Evolutionary conservation across 2,888 invertebrate genomes (phyloP), one percentile per base, ranked within the genome.

Genomic region (Brenthis ino): DNA sequence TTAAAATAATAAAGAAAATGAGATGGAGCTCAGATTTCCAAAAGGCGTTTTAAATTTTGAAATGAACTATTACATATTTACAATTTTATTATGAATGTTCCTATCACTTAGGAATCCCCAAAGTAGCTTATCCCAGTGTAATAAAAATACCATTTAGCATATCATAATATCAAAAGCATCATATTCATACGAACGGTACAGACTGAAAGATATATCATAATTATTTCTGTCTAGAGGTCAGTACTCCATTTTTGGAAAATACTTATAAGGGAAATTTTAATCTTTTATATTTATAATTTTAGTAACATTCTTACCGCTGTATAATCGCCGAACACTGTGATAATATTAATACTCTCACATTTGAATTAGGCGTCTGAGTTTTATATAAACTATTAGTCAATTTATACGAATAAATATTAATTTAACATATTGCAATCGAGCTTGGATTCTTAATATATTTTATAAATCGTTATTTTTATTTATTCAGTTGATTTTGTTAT

Each of bases 291-390:
- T 1, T 51, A 51, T 53, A 54, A 57, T 63, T 68, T 68, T 70
- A 66, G 53, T 53, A 47, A 37, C 14, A 12, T 71, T 57, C 64
- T 68, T 60, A 61, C 33, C 66, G 73, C 76, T 77, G 74, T 77
- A 76, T 64, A 60, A 74, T 76, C 75, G 76, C 75, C 75, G 68
- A 70, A 73, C 73, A 74, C 80, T 80, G 79, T 80, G 79, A 78
- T 80, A 79, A 77, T 75, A 70, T 80, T 80, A 81, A 77, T 79
- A 77, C 60, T 83, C 60, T 83, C 85, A 88, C 86, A 83, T 84
- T 74, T 58, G 12, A 58, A 24, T 82, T 67, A 69, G 85, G 83
- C 84, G 85, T 85, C 71, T 78, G 73, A 76, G 78, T 79, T 79
- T 79, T 70, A 81, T 80, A 67, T 65, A 24, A 64, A 56, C 54